Evolutionary conservation across 2,113 vertebrate genomes (phyloP), one percentile per base, ranked within the genome.

Genomic region (Brienomyrus brachyistius): DNA sequence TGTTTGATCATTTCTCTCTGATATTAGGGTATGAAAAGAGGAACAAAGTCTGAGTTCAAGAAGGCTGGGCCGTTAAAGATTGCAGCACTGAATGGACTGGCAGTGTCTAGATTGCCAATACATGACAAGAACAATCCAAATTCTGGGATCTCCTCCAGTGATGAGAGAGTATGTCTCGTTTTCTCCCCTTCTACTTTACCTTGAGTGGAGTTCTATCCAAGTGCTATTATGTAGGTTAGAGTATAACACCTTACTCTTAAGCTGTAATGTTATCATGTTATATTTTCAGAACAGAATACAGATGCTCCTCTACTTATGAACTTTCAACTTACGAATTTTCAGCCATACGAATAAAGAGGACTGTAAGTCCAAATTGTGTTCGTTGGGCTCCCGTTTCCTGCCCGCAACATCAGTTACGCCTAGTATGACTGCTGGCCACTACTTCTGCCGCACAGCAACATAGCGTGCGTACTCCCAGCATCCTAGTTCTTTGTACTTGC

Each of bases 21-120:
- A 21, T 91, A 91, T 83, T 92, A 99, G 98, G 98, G 97, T 84
- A 97, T 98, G 96, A 99, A 98, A 96, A 99, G 98, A 94, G 93
- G 93, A 80, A 94, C 93, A 8, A 96, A 97, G 93, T 95, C 95
- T 47, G 98, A 99, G 87, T 93, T 95, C 21, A 99, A 97, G 94
- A 99, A 98, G 95, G 96, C 97, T 86, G 98, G 98, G 7, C 97
- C 98, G 59, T 94, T 98, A 92, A 99, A 98, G 90, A 90, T 98
- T 91, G 97, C 97, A 51, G 97, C 97, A 15, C 96, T 98, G 6
- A 99, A 99, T 51, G 98, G 98, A 86, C 94, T 99, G 54, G 95
- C 97, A 0, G 92, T 97, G 90, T 96, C 97, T 40, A 95, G 97
- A 88, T 93, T 97, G 93, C 97, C 97, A 21, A 88, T 97, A 91